Percentiles rank a stretch among this genome's conserved stretches.
Conservation (phyloP, 2,113 vertebrate genomes). For the Willisornis vidua region DNA sequence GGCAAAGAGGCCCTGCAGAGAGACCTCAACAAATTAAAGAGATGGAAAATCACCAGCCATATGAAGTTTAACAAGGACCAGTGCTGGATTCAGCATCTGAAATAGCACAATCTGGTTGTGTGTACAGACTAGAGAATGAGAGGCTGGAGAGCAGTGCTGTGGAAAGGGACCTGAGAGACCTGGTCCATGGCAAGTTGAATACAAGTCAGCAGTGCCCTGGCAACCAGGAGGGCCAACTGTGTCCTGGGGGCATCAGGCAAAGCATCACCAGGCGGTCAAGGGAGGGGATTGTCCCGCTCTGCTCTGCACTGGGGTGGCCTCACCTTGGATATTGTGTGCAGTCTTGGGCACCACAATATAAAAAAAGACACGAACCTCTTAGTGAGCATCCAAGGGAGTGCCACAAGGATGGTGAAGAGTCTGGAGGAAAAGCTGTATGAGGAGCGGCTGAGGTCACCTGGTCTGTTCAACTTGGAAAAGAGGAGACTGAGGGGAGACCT, state of each 20-base stretch:
- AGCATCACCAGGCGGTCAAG: fast-evolving
- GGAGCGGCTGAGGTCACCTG: neutral
- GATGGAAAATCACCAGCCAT: neutral
- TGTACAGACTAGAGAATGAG: neutral
- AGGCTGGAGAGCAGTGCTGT: fast-evolving
- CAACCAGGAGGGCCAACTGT: fast-evolving
- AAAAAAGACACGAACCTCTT: neutral
- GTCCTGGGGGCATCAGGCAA: neutral
- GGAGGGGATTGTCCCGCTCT: neutral
- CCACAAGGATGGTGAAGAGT: neutral
- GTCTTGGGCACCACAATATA: neutral
- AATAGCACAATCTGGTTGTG: neutral
- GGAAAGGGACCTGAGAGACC: too few relatives aligned
- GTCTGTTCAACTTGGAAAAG: neutral
- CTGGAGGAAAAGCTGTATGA: neutral
- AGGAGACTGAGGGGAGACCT: neutral
- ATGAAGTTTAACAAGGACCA: neutral
- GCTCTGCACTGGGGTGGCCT: neutral
- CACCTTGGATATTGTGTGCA: neutral
- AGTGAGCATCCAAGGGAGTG: neutral
- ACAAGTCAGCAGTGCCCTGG: neutral
- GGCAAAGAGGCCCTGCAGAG: neutral
- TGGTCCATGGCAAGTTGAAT: neutral
- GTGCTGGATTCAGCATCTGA: neutral
- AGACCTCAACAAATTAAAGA: neutral